Evolutionary conservation across 2,888 invertebrate species (phyloP).

Genomic region (Sicus ferrugineus): DNA sequence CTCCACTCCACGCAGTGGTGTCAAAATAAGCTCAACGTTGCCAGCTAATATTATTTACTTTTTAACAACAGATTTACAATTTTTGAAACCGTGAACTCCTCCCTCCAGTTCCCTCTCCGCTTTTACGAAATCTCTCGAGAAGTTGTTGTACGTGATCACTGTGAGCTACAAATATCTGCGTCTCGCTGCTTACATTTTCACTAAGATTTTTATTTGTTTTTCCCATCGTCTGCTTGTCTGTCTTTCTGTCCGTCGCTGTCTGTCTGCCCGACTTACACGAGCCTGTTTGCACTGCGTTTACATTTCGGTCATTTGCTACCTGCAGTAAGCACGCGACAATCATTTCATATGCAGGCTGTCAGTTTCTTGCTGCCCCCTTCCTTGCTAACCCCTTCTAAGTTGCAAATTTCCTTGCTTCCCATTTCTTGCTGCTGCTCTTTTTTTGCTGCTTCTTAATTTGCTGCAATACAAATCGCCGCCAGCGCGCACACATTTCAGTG

Average conservation of each 20-base stretch:
- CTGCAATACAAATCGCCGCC: slow-evolving; percentile 3
- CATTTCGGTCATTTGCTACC: neutral
- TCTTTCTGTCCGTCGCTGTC: neutral
- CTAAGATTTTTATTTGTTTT: slow-evolving; percentile 1
- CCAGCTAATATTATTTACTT: slow-evolving; percentile 11
- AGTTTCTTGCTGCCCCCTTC: neutral
- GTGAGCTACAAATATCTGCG: neutral
- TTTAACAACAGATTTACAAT: slow-evolving; percentile 15
- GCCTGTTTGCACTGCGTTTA: neutral
- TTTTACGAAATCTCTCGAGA: no score
- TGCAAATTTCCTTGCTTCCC: neutral
- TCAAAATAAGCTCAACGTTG: slow-evolving; percentile 21
- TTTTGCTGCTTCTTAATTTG: slow-evolving; percentile 4
- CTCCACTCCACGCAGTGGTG: neutral
- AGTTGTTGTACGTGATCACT: neutral
- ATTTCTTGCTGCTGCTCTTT: neutral
- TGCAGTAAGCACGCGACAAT: no score
- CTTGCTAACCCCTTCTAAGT: neutral
- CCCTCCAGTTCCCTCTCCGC: no score
- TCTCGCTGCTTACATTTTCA: neutral
- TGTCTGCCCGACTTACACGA: neutral
- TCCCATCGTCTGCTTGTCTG: neutral
- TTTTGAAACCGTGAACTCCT: neutral
- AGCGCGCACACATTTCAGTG: slow-evolving; percentile 1
- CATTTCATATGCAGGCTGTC: no score